Evolutionary conservation across 2,797 vertebrate genomes (phyloP), one percentile per base, ranked within the genome.

Genomic region (Falco novaeseelandiae): DNA sequence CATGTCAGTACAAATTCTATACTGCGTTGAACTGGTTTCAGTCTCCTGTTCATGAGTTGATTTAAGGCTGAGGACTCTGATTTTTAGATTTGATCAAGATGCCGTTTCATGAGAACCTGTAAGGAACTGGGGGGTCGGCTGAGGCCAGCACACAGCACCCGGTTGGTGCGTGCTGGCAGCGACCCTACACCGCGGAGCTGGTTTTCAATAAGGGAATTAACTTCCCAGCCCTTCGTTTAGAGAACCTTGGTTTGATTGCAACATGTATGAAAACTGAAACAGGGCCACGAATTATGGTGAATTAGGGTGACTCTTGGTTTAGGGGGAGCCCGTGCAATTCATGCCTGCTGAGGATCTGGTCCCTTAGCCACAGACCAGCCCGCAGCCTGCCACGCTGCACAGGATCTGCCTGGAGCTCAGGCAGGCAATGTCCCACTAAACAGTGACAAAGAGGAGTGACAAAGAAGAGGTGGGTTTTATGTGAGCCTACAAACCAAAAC

Each of bases 1-100:
- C 36, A 20, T 49, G 77, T 89, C 86, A 71, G 70, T 93, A 87
- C 95, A 87, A 94, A 94, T 71, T 95, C 70, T 40, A 67, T 74
- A 42, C 67, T 32, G 73, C 85, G 38, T 1, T 77, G 73, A 84
- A 70, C 22, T 63, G 40, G 95, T 96, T 80, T 21, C 66, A 61
- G 40, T 96, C 55, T 94, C 48, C 66, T 73, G 40, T 36, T 73
- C 57, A 54, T 89, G 96, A 89, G 82, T 77, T 95, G 63, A 30
- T 73, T n/a, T 52, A 85, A 79, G 58, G 76, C 67, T 72, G 12
- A 79, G 63, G 62, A 54, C 29, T 84, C 66, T 46, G 91, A 79
- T 83, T 92, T 83, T 84, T n/a, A 49, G 59, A 62, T 90, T 86
- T 73, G 80, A 26, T 89, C 61, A 44, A 52, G 55, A 48, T 27